A percentile compares a stretch with the other conserved stretches of the same genome.
These are phyloP conservation scores for Scelioninae gen. 1 DNA, from an alignment of 2,888 invertebrate genomes.

Conservation along the genomic window DNA sequence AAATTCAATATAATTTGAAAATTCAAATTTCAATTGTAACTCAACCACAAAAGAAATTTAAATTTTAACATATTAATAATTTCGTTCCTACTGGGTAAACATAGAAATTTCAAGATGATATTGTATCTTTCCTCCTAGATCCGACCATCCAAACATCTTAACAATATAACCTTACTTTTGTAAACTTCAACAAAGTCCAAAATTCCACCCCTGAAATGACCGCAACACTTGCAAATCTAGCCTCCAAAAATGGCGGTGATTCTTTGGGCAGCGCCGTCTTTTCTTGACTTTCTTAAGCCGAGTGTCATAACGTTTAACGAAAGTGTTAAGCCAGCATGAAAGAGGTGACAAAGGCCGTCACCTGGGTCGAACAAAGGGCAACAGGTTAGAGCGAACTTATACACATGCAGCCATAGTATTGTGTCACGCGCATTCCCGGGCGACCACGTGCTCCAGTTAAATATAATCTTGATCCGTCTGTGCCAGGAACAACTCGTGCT, in stretches of 20 bases:
- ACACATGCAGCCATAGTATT: slow-evolving; percentile 64
- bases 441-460: slow-evolving; percentile 82
- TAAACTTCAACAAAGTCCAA: too few relatives aligned
- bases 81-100: too few relatives aligned
- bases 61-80: too few relatives aligned
- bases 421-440: slow-evolving; percentile 76
- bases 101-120: too few relatives aligned
- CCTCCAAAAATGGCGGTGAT: slow-evolving; percentile 7
- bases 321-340: slow-evolving; percentile 50
- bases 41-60: too few relatives aligned
- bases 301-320: slow-evolving; percentile 45
- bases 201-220: too few relatives aligned
- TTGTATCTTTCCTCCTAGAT: too few relatives aligned
- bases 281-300: slow-evolving; percentile 11
- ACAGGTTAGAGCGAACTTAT: slow-evolving; percentile 68
- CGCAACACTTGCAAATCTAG: not conserved
- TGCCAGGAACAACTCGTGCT: slow-evolving; percentile 55
- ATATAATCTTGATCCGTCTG: slow-evolving; percentile 77
- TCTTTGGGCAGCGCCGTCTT: slow-evolving; percentile 18
- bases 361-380: slow-evolving; percentile 67
- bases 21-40: too few relatives aligned
- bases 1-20: too few relatives aligned
- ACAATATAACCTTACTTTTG: too few relatives aligned
- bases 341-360: slow-evolving; percentile 52
- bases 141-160: too few relatives aligned